A percentile compares a stretch with the other conserved stretches of the same genome.
Conservation (phyloP, 30 jellyfish, hydroid and myxozoan genomes). For the Nemopilema nomurai region DNA sequence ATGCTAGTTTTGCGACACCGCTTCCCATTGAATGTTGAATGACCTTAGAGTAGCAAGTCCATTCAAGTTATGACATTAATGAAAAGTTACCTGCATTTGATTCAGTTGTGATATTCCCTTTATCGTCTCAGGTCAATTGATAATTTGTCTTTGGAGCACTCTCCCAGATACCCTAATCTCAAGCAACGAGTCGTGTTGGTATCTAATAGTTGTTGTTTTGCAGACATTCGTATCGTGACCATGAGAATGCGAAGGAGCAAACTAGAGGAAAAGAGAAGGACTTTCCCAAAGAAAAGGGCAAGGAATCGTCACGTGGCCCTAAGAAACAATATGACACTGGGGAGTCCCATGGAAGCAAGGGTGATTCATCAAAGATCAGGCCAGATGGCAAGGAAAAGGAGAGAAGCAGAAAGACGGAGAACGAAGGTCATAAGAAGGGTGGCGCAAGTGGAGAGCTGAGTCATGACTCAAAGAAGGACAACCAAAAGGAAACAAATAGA, state of each 20-base stretch:
- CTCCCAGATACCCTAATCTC: too few relatives aligned
- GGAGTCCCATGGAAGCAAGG: background rate
- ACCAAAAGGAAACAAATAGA: slow-evolving; percentile 15
- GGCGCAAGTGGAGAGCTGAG: slow-evolving; percentile 6
- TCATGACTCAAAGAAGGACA: slow-evolving; percentile 18
- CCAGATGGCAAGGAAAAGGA: slow-evolving; percentile 19
- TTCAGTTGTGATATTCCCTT: too few relatives aligned
- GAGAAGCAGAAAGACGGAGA: slow-evolving; percentile 6
- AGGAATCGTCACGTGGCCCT: slow-evolving; percentile 18
- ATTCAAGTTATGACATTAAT: too few relatives aligned
- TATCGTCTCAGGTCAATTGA: too few relatives aligned
- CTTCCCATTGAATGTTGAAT: too few relatives aligned
- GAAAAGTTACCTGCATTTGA: too few relatives aligned
- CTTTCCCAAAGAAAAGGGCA: slow-evolving; percentile 1
- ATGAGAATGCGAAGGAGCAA: slow-evolving; percentile 13
- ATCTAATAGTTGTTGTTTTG: too few relatives aligned
- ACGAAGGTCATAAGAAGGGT: background rate
- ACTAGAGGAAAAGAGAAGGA: slow-evolving; percentile 17
- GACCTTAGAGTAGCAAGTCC: too few relatives aligned
- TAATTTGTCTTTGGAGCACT: too few relatives aligned
- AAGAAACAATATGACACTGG: slow-evolving; percentile 11
- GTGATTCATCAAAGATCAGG: slow-evolving; percentile 5
- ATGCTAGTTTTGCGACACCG: too few relatives aligned
- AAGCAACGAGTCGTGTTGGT: background rate
- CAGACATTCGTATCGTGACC: background rate